phyloP scores from a whole-genome alignment of 2,113 vertebrate genomes.

The Suricata suricatta region DNA sequence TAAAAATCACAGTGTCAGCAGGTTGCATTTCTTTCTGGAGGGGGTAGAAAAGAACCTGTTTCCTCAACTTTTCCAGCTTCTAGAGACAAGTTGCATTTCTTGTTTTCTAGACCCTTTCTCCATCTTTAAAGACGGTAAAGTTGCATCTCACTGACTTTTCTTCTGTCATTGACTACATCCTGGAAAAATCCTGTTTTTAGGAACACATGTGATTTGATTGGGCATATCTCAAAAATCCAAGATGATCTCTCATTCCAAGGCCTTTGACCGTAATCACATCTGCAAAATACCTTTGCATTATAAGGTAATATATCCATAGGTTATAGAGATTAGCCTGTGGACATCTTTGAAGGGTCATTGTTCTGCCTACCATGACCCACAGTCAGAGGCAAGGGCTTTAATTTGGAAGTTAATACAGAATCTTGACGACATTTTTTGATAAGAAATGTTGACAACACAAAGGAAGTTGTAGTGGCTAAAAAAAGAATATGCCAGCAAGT shows the following conservation, averaged over 20 bases:
- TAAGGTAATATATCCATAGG: neutral
- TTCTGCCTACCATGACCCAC: neutral
- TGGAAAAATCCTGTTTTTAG: neutral
- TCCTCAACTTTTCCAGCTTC: neutral
- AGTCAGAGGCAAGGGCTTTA: neutral
- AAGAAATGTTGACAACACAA: neutral
- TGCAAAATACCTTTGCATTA: neutral
- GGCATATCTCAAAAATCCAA: neutral
- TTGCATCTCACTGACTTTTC: neutral
- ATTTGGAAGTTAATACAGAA: neutral
- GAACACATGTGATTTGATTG: neutral
- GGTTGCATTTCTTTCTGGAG: neutral
- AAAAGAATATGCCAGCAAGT: neutral
- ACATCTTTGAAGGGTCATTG: neutral
- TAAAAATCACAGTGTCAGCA: neutral
- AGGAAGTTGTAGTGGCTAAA: neutral
- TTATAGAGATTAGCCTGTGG: neutral
- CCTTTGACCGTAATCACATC: neutral
- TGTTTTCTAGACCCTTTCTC: neutral
- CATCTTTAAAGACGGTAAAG: neutral
- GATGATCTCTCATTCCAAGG: neutral
- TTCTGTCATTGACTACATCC: neutral
- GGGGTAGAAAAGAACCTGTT: neutral
- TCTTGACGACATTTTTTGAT: neutral
- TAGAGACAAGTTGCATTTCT: neutral